Conservation (phyloP, 2,888 invertebrate genomes). For the Tinea semifulvella region DNA sequence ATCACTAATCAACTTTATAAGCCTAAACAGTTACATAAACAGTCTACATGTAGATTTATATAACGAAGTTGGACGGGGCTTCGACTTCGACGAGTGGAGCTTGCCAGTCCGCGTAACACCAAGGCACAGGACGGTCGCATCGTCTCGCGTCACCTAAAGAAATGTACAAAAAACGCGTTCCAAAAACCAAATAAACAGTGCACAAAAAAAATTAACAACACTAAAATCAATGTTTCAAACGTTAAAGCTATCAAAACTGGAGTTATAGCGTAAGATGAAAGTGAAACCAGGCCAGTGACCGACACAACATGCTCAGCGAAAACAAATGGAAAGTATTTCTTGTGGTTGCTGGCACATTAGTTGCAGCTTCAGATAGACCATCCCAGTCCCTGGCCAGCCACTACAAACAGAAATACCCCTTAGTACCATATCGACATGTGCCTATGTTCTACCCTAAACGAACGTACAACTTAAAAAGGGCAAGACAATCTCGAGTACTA, state of each 20-base stretch:
- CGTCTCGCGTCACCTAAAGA: background rate
- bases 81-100: background rate
- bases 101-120: constrained; percentile 1
- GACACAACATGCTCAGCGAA: constrained; percentile 54
- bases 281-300: constrained; percentile 58
- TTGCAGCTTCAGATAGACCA: constrained; percentile 39
- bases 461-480: constrained; percentile 29
- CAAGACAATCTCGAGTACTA: constrained; percentile 37
- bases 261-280: constrained; percentile 41
- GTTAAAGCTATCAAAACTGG: background rate
- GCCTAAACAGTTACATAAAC: constrained; percentile 10
- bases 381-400: constrained; percentile 49
- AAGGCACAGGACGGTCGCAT: background rate
- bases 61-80: background rate
- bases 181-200: background rate
- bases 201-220: background rate
- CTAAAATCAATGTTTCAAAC: constrained; percentile 10
- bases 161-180: constrained; percentile 5
- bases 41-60: constrained; percentile 8
- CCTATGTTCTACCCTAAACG: constrained; percentile 47
- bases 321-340: constrained; percentile 61
- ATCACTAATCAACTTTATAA: constrained; percentile 9
- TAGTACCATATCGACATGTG: constrained; percentile 30
- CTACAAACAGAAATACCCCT: constrained; percentile 28
- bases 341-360: constrained; percentile 41